Conservation (phyloP, 2,888 invertebrate species). For the Sturmia bella region DNA sequence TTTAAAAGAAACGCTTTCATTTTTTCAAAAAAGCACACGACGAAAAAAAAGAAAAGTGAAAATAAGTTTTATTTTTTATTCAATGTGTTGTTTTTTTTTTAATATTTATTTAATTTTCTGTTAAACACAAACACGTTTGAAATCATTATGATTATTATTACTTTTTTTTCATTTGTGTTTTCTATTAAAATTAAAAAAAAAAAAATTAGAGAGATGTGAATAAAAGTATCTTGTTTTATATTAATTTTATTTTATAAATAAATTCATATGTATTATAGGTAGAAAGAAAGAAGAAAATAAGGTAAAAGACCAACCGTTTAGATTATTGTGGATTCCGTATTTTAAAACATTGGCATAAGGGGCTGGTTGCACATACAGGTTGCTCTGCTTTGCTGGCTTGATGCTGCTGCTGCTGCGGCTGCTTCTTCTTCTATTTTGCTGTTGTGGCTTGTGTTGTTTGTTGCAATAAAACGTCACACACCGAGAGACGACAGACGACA, state of each 20-base stretch:
- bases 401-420: slow-evolving; percentile 3
- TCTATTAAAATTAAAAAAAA: slow-evolving; percentile 2
- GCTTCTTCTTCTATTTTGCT: neutral
- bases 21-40: slow-evolving; percentile 43
- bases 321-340: slow-evolving; percentile 67
- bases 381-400: slow-evolving; percentile 32
- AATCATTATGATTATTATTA: slow-evolving; percentile 36
- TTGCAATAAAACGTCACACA: slow-evolving; percentile 64
- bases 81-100: slow-evolving; percentile 26
- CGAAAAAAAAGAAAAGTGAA: slow-evolving; percentile 57
- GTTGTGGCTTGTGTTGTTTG: slow-evolving; percentile 13
- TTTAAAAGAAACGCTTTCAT: slow-evolving; percentile 59
- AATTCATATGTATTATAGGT: no score
- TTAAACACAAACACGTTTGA: slow-evolving; percentile 61
- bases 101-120: slow-evolving; percentile 45
- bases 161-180: slow-evolving; percentile 1
- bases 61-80: slow-evolving; percentile 55
- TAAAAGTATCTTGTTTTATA: slow-evolving; percentile 7
- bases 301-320: slow-evolving; percentile 63
- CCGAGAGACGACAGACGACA: slow-evolving; percentile 21
- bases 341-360: slow-evolving; percentile 67
- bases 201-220: neutral
- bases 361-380: slow-evolving; percentile 64
- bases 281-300: slow-evolving; percentile 9
- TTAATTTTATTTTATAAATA: slow-evolving; percentile 4